phyloP scores from a whole-genome alignment of 2,113 vertebrate species.

The Oncorhynchus keta region DNA sequence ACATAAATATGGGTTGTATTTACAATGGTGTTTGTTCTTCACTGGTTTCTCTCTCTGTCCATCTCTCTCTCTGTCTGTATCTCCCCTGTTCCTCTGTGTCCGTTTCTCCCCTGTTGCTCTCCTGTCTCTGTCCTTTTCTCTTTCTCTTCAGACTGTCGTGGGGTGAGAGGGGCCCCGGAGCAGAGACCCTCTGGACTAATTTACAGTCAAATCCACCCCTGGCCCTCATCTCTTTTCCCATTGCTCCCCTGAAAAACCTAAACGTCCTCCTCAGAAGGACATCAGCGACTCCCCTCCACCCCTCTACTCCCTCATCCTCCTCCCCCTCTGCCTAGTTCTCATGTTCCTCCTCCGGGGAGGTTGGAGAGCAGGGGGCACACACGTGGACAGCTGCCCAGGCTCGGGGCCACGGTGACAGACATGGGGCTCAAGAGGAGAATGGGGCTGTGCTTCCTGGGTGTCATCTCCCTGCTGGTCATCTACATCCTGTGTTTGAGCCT shows the following conservation, averaged over 20 bases:
- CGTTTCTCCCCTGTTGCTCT: no score
- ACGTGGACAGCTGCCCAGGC: neutral
- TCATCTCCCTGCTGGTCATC: neutral
- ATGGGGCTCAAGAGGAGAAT: conserved; percentile 33
- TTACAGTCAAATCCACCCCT: no score
- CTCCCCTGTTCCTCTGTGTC: neutral
- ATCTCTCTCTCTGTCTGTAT: conserved; percentile 2
- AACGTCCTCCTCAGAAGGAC: conserved; percentile 2
- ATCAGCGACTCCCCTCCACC: neutral
- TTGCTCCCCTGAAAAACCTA: neutral
- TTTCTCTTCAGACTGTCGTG: neutral
- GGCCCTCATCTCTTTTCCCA: neutral
- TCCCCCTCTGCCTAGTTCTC: neutral
- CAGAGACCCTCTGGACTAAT: no score
- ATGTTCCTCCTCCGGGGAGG: conserved; percentile 19
- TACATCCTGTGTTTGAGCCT: conserved; percentile 48
- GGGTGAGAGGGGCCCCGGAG: conserved; percentile 13
- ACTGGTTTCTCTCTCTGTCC: no score
- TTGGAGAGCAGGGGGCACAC: conserved; percentile 4
- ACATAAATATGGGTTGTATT: no score
- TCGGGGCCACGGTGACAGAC: conserved; percentile 3
- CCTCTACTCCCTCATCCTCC: neutral
- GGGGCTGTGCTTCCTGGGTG: conserved; percentile 36
- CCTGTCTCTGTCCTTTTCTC: neutral
- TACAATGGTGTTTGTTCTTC: no score